Evolutionary conservation across 1,140 invertebrate genomes (phyloP).

Genomic region (Zaprionus capensis): DNA sequence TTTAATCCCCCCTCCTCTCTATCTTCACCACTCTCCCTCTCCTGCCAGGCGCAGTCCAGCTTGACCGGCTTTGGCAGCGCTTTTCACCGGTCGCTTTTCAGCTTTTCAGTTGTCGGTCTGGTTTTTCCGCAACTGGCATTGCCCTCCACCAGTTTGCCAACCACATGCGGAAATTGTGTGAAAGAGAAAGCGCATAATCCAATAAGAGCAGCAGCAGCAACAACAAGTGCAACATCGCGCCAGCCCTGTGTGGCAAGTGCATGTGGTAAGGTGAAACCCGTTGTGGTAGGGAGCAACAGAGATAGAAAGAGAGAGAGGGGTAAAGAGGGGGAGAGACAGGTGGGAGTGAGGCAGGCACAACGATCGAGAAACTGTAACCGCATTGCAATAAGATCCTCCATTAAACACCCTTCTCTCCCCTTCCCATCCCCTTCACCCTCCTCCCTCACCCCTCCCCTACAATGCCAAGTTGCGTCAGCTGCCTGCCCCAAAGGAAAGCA

Average conservation of each 20-base stretch:
- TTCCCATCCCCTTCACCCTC: no score
- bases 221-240: conserved; percentile 20
- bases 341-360: background rate
- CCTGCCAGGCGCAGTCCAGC: conserved; percentile 11
- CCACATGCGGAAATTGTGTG: conserved; percentile 74
- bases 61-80: conserved; percentile 44
- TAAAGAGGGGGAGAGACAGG: background rate
- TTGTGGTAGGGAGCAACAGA: conserved; percentile 23
- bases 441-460: background rate
- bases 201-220: conserved; percentile 52
- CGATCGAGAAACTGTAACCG: conserved; percentile 19
- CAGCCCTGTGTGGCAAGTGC: conserved; percentile 55
- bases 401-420: conserved; percentile 4
- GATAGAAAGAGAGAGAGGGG: background rate
- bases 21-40: background rate
- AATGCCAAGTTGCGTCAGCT: conserved; percentile 19
- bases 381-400: conserved; percentile 32
- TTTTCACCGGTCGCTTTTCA: conserved; percentile 40
- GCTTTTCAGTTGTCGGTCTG: conserved; percentile 48
- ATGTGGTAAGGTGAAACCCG: conserved; percentile 56
- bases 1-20: background rate
- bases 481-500: background rate
- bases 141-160: conserved; percentile 50
- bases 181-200: conserved; percentile 80
- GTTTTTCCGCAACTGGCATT: conserved; percentile 66